Percentiles rank a stretch among this genome's conserved stretches.
Conservation (phyloP, 2,797 vertebrate genomes). For the Sebastes nivosus region DNA sequence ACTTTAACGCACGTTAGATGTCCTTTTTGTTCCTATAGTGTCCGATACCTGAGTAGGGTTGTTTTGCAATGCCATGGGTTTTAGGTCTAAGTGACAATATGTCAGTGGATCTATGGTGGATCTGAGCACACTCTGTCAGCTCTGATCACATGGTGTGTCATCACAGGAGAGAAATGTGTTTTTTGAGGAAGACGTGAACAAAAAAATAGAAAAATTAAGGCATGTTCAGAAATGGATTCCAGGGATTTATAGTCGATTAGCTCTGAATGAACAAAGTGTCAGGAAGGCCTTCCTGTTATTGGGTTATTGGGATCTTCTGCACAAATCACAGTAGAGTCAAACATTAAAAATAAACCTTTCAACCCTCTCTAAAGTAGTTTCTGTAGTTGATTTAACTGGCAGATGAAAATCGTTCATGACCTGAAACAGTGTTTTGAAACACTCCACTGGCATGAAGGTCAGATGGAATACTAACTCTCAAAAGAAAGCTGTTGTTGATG, state of each 20-base stretch:
- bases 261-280: not conserved
- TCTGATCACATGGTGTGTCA: not conserved
- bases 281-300: too few relatives aligned
- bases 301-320: not conserved
- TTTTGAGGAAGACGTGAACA: too few relatives aligned
- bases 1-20: not conserved
- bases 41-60: not conserved
- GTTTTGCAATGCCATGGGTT: not conserved
- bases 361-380: not conserved
- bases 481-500: not conserved
- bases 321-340: not conserved
- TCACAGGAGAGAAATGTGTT: too few relatives aligned
- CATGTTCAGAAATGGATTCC: not conserved
- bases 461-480: not conserved
- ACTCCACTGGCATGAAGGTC: not conserved
- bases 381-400: not conserved
- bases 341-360: not conserved
- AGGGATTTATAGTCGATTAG: not conserved
- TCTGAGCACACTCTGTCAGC: not conserved
- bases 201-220: not conserved
- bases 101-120: not conserved
- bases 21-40: not conserved
- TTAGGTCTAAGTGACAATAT: not conserved
- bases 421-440: not conserved
- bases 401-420: not conserved